Conservation (phyloP, 2,797 vertebrate genomes). For the Epinephelus coioides region DNA sequence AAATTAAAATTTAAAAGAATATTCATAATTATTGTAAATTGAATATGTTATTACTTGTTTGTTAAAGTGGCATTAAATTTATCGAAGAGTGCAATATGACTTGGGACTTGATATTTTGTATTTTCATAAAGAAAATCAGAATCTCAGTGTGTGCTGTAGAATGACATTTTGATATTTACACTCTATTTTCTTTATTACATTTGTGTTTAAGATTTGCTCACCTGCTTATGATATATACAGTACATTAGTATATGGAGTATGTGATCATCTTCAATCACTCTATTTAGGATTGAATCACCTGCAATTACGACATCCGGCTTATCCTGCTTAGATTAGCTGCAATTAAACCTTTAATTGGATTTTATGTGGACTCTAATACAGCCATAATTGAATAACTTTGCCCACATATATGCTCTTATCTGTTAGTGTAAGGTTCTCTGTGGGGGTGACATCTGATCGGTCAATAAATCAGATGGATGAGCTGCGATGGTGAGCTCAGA, state of each 20-base stretch:
- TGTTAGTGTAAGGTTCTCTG: conserved; percentile 40
- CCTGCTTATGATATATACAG: conserved; percentile 3
- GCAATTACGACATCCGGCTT: conserved; percentile 49
- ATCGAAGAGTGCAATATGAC: too few relatives aligned
- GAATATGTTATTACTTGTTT: too few relatives aligned
- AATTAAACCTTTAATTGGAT: conserved; percentile 66
- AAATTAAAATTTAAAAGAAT: too few relatives aligned
- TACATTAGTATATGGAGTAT: conserved; percentile 9
- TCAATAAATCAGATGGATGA: conserved; percentile 67
- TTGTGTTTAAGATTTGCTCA: neutral
- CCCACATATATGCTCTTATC: conserved; percentile 69
- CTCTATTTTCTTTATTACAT: neutral
- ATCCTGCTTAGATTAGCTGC: conserved; percentile 52
- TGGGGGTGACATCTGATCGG: conserved; percentile 60
- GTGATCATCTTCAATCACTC: neutral
- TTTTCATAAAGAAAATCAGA: neutral
- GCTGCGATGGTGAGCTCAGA: conserved; percentile 59
- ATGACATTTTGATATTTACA: neutral
- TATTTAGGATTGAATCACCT: conserved; percentile 44
- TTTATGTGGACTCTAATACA: conserved; percentile 49
- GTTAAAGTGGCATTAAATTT: too few relatives aligned
- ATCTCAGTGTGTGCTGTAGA: neutral
- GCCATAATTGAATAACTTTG: conserved; percentile 67
- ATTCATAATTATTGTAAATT: too few relatives aligned
- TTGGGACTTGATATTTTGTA: neutral